A percentile compares a stretch with the other conserved stretches of the same genome.
phyloP scores from a whole-genome alignment of 1,140 invertebrate species.

The Drosophila asahinai region DNA sequence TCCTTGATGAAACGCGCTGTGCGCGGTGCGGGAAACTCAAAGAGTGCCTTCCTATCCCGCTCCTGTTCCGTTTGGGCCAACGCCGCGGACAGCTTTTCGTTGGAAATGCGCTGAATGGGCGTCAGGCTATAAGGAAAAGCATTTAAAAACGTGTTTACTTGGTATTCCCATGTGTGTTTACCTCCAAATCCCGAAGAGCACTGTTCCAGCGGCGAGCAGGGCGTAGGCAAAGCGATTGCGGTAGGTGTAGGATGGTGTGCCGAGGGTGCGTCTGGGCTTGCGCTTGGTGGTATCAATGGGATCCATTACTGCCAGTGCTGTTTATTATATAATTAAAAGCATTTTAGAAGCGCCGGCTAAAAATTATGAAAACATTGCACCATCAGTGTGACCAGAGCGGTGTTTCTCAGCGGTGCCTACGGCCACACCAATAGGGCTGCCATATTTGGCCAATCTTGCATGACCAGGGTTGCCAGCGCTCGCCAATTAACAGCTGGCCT shows the following conservation, averaged over 20 bases:
- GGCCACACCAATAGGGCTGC: background rate
- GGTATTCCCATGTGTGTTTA: constrained; percentile 22
- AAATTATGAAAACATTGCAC: constrained; percentile 30
- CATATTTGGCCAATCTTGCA: background rate
- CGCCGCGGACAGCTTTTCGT: constrained; percentile 53
- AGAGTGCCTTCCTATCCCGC: constrained; percentile 60
- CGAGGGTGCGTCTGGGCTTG: constrained; percentile 79
- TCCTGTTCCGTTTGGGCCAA: constrained; percentile 52
- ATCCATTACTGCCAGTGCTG: constrained; percentile 62
- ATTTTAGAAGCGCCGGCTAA: constrained; percentile 50
- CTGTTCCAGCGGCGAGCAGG: constrained; percentile 55
- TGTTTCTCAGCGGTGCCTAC: background rate
- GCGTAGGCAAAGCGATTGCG: constrained; percentile 79
- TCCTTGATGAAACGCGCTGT: constrained; percentile 55
- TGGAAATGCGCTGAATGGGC: constrained; percentile 60
- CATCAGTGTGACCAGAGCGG: constrained; percentile 1
- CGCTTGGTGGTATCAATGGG: constrained; percentile 69
- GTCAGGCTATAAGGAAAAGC: constrained; percentile 42
- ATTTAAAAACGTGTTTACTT: background rate
- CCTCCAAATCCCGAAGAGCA: constrained; percentile 66
- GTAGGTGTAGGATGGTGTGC: constrained; percentile 75
- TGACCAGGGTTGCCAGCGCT: constrained; percentile 27
- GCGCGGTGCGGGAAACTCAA: constrained; percentile 61
- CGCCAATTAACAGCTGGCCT: constrained; percentile 8
- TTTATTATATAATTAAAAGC: constrained; percentile 72